Base-by-base conservation (phyloP, 2,888 invertebrate genomes). In the Euzophera pinguis region DNA sequence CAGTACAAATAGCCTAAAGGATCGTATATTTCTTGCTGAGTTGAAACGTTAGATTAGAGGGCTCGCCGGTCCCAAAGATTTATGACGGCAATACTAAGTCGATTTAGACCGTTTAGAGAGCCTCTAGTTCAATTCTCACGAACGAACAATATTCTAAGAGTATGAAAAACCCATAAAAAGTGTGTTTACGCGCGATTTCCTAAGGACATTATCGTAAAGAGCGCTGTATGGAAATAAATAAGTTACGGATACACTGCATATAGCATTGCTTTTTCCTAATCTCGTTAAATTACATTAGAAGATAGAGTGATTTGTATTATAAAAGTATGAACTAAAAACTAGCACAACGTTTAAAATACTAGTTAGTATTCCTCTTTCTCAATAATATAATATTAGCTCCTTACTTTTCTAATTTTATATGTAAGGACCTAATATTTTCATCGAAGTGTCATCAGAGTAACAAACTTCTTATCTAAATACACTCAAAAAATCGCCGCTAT, bases 81-180 rank as follows among this genome's bases (percentile, higher is more conserved):
- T 83, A 84, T 82, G 75, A 77, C 61, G 70, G 72, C 77, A 80
- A 81, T 78, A 78, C 76, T 75, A 71, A 72, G 67, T 75, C 77
- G 72, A 80, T 78, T 70, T 69, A 63, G 62, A 67, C 59, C 69
- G 70, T 74, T 77, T 73, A 69, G 38, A 64, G 61, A 65, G 62
- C 67, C 64, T 65, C 63, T 63, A 54, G 38, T 53, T 56, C 60
- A 64, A 60, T 64, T 57, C 57, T 59, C 53, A 53, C 56, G 55
- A 60, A 56, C 52, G 50, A 54, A 61, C 59, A 60, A 55, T 59
- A 62, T 58, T 58, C 56, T 59, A 52, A 49, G 37, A 53, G 51
- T 29, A 45, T 43, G 27, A 14, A 42, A 41, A 16, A 41, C 27
- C 16, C 49, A 29, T 39, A 29, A 29, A 39, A 39, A 39, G 39